Percentiles rank a stretch among this genome's conserved stretches.
Conservation (phyloP, 2,797 vertebrate genomes). For the Siniperca scherzeri region DNA sequence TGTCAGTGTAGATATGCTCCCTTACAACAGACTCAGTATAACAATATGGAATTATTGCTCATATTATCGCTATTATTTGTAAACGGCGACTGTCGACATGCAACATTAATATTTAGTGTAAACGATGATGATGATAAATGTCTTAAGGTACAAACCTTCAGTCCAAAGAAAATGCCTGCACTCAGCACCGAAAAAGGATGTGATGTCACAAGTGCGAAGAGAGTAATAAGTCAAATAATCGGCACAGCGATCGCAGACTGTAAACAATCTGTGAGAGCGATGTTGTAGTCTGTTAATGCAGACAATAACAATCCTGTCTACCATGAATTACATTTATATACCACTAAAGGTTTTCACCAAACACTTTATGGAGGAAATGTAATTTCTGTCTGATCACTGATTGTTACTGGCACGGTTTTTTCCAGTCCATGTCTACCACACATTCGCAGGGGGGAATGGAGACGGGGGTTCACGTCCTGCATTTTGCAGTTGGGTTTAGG, state of each 20-base stretch:
- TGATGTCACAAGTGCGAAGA: neutral
- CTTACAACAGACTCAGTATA: neutral
- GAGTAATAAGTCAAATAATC: slow-evolving; percentile 2
- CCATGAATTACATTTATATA: neutral
- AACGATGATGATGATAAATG: slow-evolving; percentile 9
- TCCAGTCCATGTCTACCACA: neutral
- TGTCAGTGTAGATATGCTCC: neutral
- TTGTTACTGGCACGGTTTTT: neutral
- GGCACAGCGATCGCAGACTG: neutral
- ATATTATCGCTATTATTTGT: neutral
- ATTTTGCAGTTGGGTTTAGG: neutral
- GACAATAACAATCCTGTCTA: neutral
- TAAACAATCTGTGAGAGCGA: neutral
- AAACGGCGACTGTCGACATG: neutral
- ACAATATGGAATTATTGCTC: neutral
- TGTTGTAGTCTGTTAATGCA: neutral
- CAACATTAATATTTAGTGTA: neutral
- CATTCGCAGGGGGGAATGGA: neutral
- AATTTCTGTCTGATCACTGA: neutral
- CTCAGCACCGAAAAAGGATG: neutral
- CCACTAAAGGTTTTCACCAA: neutral
- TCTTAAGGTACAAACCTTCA: neutral
- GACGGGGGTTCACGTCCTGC: too few species aligned
- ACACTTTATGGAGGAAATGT: neutral
- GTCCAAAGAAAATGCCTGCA: neutral